Evolutionary conservation across 2,113 vertebrate species (phyloP).

Genomic region (Rhynchomys soricoides): DNA sequence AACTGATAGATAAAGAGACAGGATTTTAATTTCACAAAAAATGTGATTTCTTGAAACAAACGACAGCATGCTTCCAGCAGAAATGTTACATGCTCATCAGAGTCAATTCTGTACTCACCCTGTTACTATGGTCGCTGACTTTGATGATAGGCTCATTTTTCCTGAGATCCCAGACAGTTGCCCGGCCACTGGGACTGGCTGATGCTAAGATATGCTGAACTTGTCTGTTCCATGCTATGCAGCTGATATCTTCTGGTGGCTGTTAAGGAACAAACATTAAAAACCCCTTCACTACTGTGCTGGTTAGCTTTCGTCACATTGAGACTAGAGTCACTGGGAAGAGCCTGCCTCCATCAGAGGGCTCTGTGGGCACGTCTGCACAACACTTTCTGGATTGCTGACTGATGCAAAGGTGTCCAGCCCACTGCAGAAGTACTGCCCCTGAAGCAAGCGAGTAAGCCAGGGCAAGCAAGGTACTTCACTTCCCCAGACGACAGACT

Average conservation of each 20-base stretch:
- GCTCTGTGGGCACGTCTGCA: neutral
- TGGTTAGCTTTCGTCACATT: neutral
- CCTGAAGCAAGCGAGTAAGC: neutral
- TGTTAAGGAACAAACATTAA: slow-evolving; percentile 77
- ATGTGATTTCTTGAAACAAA: neutral
- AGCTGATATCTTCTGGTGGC: slow-evolving; percentile 96
- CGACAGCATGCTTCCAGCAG: neutral
- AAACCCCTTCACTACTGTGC: neutral
- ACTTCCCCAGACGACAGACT: neutral
- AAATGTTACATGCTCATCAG: neutral
- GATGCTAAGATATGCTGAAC: slow-evolving; percentile 91
- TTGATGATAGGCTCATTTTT: slow-evolving; percentile 99
- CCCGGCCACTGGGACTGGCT: slow-evolving; percentile 93
- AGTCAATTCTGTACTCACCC: slow-evolving; percentile 84
- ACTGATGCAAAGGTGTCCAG: neutral
- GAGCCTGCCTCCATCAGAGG: neutral
- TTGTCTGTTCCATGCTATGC: slow-evolving; percentile 89
- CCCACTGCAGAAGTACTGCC: neutral
- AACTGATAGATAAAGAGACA: neutral
- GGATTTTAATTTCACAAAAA: neutral
- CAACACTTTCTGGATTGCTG: neutral
- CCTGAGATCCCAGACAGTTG: slow-evolving; percentile 96
- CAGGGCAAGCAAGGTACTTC: neutral
- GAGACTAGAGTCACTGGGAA: neutral
- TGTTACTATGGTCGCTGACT: slow-evolving; percentile 98